Evolutionary conservation across 2,888 invertebrate genomes (phyloP), one percentile per base, ranked within the genome.

Genomic region (Phymatocera aterrima): DNA sequence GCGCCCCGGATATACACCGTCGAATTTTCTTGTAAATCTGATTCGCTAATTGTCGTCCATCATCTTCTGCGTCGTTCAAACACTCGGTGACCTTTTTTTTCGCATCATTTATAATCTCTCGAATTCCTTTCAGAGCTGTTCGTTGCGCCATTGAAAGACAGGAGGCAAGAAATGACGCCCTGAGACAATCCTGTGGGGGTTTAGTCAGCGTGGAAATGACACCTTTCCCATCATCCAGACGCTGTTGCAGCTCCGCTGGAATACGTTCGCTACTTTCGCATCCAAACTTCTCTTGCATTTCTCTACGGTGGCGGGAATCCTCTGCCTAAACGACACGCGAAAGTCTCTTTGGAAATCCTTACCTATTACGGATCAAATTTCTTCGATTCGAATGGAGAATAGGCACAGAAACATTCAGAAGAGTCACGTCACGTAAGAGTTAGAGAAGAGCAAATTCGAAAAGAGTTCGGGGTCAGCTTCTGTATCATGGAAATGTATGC

Each of bases 21-120:
- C 51, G n/a, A 24, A 72, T 31, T 51, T 51, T 21, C 12, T 4
- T 4, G 21, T 72, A 72, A 72, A 72, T 51, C 72, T 48, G 34
- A 21, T 51, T 72, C 10, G 48, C 72, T 5, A 21, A 34, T 72
- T 51, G 31, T n/a, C 34, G 51, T 31, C 72, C 48, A 18, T 72
- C 10, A 12, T 72, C 72, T 10, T 51, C 34, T 2, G 21, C 72
- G 10, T 31, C 18, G 18, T 34, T 51, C 12, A 72, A 34, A 72
- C 72, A 51, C 18, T 51, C 51, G 6, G 51, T 34, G 6, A 51
- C 21, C 48, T 51, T 18, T 18, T 72, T 72, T 43, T 51, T 5
- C 1, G 15, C 34, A 18, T 31, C 51, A 10, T n/a, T 5, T 34
- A 51, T 18, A 43, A 48, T 34, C 12, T n/a, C 48, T 28, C 34